Percentiles rank a stretch among this genome's conserved stretches.
Conservation (phyloP, 2,888 invertebrate genomes). For the Halictus quadricinctus region DNA sequence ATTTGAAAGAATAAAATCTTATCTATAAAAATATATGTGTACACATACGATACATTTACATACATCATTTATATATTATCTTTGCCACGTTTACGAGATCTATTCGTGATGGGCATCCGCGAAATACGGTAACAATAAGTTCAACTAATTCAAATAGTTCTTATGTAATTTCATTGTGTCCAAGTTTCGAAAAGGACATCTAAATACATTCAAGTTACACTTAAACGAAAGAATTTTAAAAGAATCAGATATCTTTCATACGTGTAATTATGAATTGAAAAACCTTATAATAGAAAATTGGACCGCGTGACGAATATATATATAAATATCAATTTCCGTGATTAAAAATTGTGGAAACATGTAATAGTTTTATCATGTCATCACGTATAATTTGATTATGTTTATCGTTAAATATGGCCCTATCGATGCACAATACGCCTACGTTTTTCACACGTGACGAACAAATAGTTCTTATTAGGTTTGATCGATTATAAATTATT, state of each 20-base stretch:
- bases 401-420: conserved; percentile 11
- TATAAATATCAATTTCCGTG: background rate
- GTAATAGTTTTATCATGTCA: background rate
- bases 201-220: background rate
- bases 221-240: background rate
- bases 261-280: conserved; percentile 11
- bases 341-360: conserved; percentile 4
- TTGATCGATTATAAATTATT: background rate
- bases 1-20: conserved; percentile 41
- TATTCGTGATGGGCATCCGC: conserved; percentile 41
- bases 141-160: conserved; percentile 9
- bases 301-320: conserved; percentile 23
- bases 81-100: conserved; percentile 60
- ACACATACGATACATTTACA: conserved; percentile 51
- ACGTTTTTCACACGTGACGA: background rate
- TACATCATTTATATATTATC: conserved; percentile 52
- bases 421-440: conserved; percentile 9
- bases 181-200: conserved; percentile 20
- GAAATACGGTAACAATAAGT: conserved; percentile 37
- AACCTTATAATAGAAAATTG: background rate
- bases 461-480: background rate
- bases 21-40: conserved; percentile 62
- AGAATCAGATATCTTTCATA: conserved; percentile 24
- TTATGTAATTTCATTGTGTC: conserved; percentile 15
- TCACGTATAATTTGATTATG: background rate